Evolutionary conservation across 2,888 invertebrate genomes (phyloP), one percentile per base, ranked within the genome.

Genomic region (Erebia epiphron): DNA sequence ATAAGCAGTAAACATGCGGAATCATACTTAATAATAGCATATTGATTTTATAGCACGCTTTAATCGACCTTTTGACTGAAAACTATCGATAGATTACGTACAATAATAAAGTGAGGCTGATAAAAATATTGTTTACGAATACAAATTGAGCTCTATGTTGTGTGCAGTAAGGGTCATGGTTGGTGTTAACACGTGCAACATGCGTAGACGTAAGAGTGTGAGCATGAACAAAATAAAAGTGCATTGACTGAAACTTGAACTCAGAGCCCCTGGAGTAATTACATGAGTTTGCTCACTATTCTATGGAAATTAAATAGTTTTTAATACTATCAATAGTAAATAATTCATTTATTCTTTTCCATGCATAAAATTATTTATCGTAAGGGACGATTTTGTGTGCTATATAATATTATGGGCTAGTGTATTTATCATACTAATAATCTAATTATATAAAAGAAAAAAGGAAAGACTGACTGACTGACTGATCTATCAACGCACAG

Each of bases 241-340:
- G 75, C 75, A 75, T 66, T 66, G 75, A 72, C 75, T 73, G 75
- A 70, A 72, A 75, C 72, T 75, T 75, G 75, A 50, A 67, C 75
- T 70, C 14, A 18, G 18, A 26, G 46, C 49, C 71, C 63, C 67
- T 67, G 70, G n/a, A 26, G 52, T 35, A 1, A 41, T 52, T 35
- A 16, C 64, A 41, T 64, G 52, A 35, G n/a, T 52, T 64, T n/a
- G 26, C 63, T 63, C 35, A 43, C 43, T 35, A 16, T 16, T n/a
- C n/a, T 26, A n/a, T 58, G 26, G 26, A 41, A 14, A 58, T 35
- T 8, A 35, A 58, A 58, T 54, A 54, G n/a, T 16, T 54, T 49
- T n/a, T 1, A 54, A 54, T 16, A 8, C 0, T 9, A 2, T n/a
- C 14, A 9, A 16, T 16, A n/a, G 9, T 9, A 16, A 16, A 0